phyloP scores from a whole-genome alignment of 1,140 invertebrate genomes.

The Globodera rostochiensis region DNA sequence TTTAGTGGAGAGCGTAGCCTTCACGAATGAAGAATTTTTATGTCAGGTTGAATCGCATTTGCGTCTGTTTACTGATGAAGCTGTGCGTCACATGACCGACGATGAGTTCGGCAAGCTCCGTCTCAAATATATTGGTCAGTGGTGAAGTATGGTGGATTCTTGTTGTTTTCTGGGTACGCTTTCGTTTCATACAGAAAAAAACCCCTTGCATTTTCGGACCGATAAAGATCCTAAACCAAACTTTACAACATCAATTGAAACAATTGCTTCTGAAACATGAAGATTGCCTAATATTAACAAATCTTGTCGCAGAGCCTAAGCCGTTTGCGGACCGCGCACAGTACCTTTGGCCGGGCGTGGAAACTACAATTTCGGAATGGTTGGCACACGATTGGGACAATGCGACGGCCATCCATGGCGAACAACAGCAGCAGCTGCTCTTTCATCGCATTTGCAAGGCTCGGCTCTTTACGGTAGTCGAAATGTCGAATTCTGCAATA shows the following conservation, averaged over 20 bases:
- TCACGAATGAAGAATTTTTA: no score
- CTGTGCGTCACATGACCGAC: background rate
- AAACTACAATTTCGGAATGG: background rate
- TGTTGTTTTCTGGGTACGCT: background rate
- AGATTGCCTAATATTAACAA: background rate
- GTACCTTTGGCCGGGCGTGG: background rate
- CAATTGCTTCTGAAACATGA: no score
- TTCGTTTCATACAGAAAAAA: background rate
- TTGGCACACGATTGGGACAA: background rate
- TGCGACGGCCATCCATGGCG: background rate
- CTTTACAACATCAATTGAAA: no score
- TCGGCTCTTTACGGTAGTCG: background rate
- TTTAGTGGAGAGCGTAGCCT: no score
- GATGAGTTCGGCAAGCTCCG: background rate
- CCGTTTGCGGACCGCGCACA: no score
- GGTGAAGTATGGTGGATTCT: background rate
- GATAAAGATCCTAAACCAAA: no score
- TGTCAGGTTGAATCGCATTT: slow-evolving; percentile 13
- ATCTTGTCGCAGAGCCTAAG: background rate
- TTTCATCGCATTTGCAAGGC: background rate
- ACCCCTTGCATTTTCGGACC: no score
- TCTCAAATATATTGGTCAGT: background rate
- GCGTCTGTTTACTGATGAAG: slow-evolving; percentile 7
- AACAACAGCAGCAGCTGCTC: background rate
- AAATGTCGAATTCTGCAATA: background rate